Conservation (phyloP, 2,888 invertebrate genomes). For the Watsonalla cultraria region DNA sequence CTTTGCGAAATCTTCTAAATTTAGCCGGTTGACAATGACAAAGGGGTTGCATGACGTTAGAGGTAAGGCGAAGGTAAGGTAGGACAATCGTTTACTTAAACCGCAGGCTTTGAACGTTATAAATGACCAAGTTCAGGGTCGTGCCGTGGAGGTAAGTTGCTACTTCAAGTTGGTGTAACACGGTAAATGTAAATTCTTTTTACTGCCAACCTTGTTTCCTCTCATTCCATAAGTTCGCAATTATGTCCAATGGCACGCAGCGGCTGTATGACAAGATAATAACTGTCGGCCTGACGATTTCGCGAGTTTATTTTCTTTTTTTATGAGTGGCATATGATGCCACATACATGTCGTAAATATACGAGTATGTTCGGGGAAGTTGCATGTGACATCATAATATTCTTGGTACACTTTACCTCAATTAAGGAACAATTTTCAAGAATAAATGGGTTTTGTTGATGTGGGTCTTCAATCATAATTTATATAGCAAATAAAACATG, state of each 20-base stretch:
- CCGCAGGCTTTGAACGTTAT: slow-evolving; percentile 19
- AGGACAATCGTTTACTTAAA: slow-evolving; percentile 10
- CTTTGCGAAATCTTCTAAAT: background rate
- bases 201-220: background rate
- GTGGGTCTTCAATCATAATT: no score
- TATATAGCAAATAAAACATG: no score
- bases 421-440: no score
- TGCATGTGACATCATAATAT: background rate
- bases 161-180: background rate
- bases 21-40: background rate
- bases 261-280: background rate
- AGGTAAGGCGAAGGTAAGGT: slow-evolving; percentile 7
- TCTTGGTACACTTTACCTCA: background rate
- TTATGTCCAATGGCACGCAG: background rate
- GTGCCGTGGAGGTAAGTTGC: background rate
- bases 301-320: background rate
- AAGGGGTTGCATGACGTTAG: slow-evolving; percentile 1
- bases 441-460: no score
- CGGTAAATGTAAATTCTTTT: background rate
- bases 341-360: background rate
- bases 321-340: background rate
- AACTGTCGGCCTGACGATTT: background rate
- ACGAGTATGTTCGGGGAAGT: background rate
- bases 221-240: no score
- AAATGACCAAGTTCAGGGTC: slow-evolving; percentile 28